These are phyloP conservation scores for Acleris emargana DNA, from an alignment of 2,888 invertebrate species.

Conservation along the genomic window DNA sequence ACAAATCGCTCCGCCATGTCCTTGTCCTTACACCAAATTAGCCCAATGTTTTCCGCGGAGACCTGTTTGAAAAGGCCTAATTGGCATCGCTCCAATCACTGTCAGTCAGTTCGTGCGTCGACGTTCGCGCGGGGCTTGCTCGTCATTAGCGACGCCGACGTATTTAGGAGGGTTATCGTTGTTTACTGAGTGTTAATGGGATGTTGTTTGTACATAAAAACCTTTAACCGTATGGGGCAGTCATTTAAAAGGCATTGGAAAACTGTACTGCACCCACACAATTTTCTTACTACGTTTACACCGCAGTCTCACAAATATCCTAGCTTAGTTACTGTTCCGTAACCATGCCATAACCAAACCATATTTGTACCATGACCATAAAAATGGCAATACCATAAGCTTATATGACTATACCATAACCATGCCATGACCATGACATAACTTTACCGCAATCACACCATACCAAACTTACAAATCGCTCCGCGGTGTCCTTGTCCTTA, in stretches of 20 bases:
- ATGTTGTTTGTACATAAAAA: background rate
- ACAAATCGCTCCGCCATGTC: slow-evolving; percentile 7
- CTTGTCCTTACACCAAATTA: slow-evolving; percentile 19
- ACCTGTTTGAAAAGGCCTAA: slow-evolving; percentile 36
- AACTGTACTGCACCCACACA: too few species aligned
- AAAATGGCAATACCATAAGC: too few species aligned
- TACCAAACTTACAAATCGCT: background rate
- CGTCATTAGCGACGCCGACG: slow-evolving; percentile 27
- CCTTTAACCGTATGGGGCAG: too few species aligned
- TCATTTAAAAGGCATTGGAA: too few species aligned
- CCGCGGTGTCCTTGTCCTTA: slow-evolving; percentile 14
- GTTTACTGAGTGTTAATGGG: slow-evolving; percentile 3
- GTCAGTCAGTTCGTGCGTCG: slow-evolving; percentile 32
- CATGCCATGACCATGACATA: too few species aligned
- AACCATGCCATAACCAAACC: too few species aligned
- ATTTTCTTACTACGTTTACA: too few species aligned
- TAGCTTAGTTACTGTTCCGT: too few species aligned
- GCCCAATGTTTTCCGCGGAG: slow-evolving; percentile 26
- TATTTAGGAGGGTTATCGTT: slow-evolving; percentile 24
- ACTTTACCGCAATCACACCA: too few species aligned
- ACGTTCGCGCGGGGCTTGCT: slow-evolving; percentile 27
- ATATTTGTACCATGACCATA: too few species aligned
- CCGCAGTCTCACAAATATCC: too few species aligned
- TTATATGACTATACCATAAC: too few species aligned
- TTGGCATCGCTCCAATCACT: slow-evolving; percentile 36